A percentile compares a stretch with the other conserved stretches of the same genome.
Evolutionary conservation across 2,797 vertebrate species (phyloP).

Genomic region (Rhabdomys pumilio): DNA sequence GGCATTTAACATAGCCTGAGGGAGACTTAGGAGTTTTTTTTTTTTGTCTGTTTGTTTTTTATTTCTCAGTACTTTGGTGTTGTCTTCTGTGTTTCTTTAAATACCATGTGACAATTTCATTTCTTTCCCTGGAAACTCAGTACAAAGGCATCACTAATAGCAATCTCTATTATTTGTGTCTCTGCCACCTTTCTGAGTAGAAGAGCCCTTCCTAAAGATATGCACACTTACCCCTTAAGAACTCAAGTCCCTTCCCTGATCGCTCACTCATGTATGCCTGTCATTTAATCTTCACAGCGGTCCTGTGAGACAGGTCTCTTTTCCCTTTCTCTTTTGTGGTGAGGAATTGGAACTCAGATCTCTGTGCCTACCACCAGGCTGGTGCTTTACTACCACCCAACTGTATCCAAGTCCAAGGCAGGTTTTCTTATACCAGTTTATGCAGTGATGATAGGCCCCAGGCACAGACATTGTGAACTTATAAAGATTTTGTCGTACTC

Average conservation of each 20-base stretch:
- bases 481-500: neutral
- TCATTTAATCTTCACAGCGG: neutral
- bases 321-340: neutral
- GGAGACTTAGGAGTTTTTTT: neutral
- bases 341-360: neutral
- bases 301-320: neutral
- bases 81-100: constrained; percentile 3
- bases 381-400: neutral
- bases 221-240: neutral
- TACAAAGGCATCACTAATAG: neutral
- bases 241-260: neutral
- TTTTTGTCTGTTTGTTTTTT: neutral
- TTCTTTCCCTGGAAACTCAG: constrained; percentile 22
- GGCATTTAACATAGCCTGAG: neutral
- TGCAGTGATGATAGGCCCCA: neutral
- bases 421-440: neutral
- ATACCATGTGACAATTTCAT: neutral
- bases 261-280: neutral
- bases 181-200: neutral
- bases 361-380: neutral
- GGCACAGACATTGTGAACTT: neutral
- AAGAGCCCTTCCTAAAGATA: constrained; percentile 44
- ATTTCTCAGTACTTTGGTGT: neutral
- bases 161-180: neutral
- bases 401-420: neutral